Evolutionary conservation across 2,888 invertebrate species (phyloP).

Genomic region (Lasioglossum leucozonium): DNA sequence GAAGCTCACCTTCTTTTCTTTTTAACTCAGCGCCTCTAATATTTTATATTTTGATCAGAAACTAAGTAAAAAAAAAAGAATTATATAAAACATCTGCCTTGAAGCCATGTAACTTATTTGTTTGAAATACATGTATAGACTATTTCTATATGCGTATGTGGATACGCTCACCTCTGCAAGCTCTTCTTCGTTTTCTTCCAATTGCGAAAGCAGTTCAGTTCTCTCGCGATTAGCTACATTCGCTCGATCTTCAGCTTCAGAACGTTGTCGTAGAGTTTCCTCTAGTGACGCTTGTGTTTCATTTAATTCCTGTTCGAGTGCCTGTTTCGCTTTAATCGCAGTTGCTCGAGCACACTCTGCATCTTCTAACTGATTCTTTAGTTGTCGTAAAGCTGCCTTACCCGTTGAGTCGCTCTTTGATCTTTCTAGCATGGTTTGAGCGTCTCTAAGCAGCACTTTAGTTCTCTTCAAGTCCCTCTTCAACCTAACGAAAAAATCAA

Average conservation of each 20-base stretch:
- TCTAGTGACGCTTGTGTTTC: slow-evolving; percentile 94
- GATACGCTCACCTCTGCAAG: slow-evolving; percentile 90
- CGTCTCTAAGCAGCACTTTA: slow-evolving; percentile 95
- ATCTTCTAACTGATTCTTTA: slow-evolving; percentile 92
- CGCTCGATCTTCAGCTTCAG: slow-evolving; percentile 93
- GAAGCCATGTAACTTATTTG: background rate
- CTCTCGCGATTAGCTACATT: slow-evolving; percentile 91
- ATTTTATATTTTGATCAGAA: background rate
- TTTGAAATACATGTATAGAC: background rate
- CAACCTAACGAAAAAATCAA: slow-evolving; percentile 85
- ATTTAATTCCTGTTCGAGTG: slow-evolving; percentile 93
- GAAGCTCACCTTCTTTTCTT: no score
- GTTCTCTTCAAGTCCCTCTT: slow-evolving; percentile 95
- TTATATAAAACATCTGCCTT: background rate
- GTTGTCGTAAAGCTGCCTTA: slow-evolving; percentile 86
- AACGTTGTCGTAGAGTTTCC: slow-evolving; percentile 90
- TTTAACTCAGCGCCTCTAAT: background rate
- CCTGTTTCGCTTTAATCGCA: slow-evolving; percentile 94
- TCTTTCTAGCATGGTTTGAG: slow-evolving; percentile 95
- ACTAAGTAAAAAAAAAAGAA: background rate
- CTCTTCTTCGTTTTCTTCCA: slow-evolving; percentile 98
- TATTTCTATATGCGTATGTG: background rate
- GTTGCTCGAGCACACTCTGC: slow-evolving; percentile 93
- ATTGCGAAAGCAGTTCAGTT: slow-evolving; percentile 91
- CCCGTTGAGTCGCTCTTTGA: slow-evolving; percentile 94